Conservation (phyloP, 92 coral and sea anemone species). For the Porites lobata region DNA sequence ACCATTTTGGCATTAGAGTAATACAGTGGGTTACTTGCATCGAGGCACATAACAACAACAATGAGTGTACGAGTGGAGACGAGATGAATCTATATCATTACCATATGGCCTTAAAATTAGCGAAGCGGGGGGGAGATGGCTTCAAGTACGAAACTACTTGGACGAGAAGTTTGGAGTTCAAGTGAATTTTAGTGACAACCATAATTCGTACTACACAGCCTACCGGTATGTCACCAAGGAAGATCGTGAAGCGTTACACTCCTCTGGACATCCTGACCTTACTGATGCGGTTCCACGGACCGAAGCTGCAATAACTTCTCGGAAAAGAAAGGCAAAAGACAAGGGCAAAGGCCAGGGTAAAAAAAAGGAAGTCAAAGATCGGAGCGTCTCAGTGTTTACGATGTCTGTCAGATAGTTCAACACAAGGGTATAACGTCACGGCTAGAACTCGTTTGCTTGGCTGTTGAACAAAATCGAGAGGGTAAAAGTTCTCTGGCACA, state of each 20-base stretch:
- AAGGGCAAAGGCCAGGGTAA: not conserved
- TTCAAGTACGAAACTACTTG: slow-evolving; percentile 13
- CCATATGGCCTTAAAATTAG: slow-evolving; percentile 12
- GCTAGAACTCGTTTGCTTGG: too few species aligned
- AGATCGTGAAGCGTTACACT: slow-evolving; percentile 11
- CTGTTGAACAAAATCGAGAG: too few species aligned
- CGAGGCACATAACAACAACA: slow-evolving; percentile 30
- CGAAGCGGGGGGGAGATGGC: not conserved
- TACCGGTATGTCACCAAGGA: slow-evolving; percentile 5
- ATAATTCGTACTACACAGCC: slow-evolving; percentile 4
- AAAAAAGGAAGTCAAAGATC: too few species aligned
- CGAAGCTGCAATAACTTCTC: not conserved
- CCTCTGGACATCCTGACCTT: slow-evolving; percentile 18
- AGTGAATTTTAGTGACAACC: slow-evolving; percentile 10
- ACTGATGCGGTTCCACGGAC: not conserved
- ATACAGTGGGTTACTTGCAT: slow-evolving; percentile 19
- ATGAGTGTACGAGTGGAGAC: not conserved
- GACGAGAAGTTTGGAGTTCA: slow-evolving; percentile 7
- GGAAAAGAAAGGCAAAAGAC: not conserved
- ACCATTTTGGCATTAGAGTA: not conserved
- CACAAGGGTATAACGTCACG: too few species aligned
- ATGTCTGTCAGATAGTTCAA: too few species aligned
- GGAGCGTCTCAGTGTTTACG: too few species aligned
- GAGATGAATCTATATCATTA: slow-evolving; percentile 7
- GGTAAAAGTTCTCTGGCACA: too few species aligned